Conservation (phyloP, 2,888 invertebrate genomes). For the Cephus pygmeus region DNA sequence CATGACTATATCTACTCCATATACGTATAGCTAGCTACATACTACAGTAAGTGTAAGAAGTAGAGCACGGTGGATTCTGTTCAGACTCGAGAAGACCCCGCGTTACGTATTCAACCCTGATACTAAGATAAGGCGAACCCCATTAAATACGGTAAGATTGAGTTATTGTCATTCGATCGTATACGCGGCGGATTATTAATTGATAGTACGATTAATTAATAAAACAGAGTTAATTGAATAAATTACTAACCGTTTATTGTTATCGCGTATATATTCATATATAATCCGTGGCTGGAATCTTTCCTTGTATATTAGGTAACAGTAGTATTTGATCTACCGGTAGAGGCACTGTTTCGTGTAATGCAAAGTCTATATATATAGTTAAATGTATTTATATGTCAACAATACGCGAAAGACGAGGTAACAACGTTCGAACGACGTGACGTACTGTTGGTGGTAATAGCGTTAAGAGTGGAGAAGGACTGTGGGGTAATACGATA, state of each 20-base stretch:
- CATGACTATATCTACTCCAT: background rate
- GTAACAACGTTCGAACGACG: background rate
- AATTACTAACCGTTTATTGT: background rate
- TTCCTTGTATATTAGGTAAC: background rate
- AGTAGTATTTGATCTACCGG: background rate
- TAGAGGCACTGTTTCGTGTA: background rate
- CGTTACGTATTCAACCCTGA: background rate
- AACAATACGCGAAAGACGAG: background rate
- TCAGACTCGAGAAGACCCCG: background rate
- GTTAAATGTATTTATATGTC: background rate
- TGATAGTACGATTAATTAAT: background rate
- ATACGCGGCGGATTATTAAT: background rate
- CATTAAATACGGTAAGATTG: background rate
- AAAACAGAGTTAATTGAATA: background rate
- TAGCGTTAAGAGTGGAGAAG: background rate
- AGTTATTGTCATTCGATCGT: background rate
- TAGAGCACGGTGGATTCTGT: background rate
- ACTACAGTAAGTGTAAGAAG: slow-evolving; percentile 19
- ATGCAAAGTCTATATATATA: background rate
- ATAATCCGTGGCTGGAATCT: background rate
- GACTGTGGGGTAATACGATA: background rate
- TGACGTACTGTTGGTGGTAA: background rate
- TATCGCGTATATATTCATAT: background rate
- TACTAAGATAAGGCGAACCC: background rate
- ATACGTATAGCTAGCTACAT: background rate